phyloP scores from a whole-genome alignment of 2,888 invertebrate species.

The Deladenus siricidicola region DNA sequence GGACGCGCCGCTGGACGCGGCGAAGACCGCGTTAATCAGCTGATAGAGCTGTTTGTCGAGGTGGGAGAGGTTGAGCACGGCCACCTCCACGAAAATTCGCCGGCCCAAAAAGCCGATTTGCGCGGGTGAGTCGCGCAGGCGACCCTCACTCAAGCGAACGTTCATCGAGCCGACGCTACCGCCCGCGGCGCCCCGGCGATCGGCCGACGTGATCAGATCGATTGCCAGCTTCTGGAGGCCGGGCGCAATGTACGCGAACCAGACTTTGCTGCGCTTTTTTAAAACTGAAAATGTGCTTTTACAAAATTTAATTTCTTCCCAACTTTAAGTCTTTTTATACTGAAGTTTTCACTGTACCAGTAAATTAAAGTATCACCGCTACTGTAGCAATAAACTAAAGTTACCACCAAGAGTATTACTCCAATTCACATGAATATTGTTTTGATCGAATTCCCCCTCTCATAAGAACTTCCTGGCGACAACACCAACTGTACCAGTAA shows the following conservation, averaged over 20 bases:
- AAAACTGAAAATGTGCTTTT: not conserved
- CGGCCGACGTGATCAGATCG: not conserved
- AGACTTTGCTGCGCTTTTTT: not conserved
- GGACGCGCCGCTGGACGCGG: not conserved
- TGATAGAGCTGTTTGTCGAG: not conserved
- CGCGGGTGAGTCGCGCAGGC: not conserved
- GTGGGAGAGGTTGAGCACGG: not conserved
- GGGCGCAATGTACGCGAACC: not conserved
- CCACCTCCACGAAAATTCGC: not conserved
- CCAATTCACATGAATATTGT: too few relatives aligned
- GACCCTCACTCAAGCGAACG: not conserved
- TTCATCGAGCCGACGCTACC: not conserved
- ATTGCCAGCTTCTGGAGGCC: not conserved
- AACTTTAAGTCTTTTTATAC: not conserved
- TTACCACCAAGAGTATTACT: too few relatives aligned
- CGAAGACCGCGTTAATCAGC: not conserved
- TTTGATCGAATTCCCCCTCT: too few relatives aligned
- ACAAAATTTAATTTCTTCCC: not conserved
- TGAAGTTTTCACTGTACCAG: not conserved
- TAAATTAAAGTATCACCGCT: not conserved
- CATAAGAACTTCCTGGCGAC: too few relatives aligned
- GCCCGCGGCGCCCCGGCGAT: too few relatives aligned
- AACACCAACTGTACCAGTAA: too few relatives aligned
- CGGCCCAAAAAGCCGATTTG: not conserved
- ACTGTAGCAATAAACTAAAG: too few relatives aligned